Percentiles rank a stretch among this genome's conserved stretches.
Conservation (phyloP, 1,140 invertebrate species). For the Polypedilum vanderplanki region DNA sequence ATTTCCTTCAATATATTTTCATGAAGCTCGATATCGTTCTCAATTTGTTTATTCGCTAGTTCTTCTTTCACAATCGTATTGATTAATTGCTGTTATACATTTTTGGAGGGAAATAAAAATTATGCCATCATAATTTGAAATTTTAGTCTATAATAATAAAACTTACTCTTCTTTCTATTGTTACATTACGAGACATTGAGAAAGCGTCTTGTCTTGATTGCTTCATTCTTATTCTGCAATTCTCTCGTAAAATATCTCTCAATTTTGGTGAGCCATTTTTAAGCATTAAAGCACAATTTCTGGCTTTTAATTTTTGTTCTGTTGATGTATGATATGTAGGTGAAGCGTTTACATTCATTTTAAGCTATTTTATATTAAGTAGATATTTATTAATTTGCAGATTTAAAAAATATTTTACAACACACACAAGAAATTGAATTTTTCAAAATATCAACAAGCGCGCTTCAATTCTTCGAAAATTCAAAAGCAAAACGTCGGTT, state of each 20-base stretch:
- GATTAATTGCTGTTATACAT: not conserved
- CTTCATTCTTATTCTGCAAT: not conserved
- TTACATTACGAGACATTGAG: not conserved
- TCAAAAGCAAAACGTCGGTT: no score
- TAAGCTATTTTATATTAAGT: not conserved
- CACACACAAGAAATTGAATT: no score
- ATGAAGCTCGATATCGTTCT: not conserved
- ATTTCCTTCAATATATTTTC: not conserved
- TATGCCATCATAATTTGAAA: not conserved
- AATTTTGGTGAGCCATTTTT: slow-evolving; percentile 8
- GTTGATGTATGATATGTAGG: slow-evolving; percentile 2
- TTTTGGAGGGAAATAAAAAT: not conserved
- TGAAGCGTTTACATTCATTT: slow-evolving; percentile 43
- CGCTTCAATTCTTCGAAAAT: no score
- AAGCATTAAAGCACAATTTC: slow-evolving; percentile 3
- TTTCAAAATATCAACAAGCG: no score
- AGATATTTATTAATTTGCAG: no score
- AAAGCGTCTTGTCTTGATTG: not conserved
- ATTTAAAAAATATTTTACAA: no score
- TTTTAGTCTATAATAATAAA: not conserved
- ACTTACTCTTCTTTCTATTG: slow-evolving; percentile 5
- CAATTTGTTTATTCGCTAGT: not conserved
- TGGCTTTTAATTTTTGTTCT: not conserved
- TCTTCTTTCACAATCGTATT: not conserved
- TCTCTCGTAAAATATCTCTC: not conserved